These are phyloP conservation scores for Chelon auratus DNA, from an alignment of 2,797 vertebrate genomes.

Conservation along the genomic window DNA sequence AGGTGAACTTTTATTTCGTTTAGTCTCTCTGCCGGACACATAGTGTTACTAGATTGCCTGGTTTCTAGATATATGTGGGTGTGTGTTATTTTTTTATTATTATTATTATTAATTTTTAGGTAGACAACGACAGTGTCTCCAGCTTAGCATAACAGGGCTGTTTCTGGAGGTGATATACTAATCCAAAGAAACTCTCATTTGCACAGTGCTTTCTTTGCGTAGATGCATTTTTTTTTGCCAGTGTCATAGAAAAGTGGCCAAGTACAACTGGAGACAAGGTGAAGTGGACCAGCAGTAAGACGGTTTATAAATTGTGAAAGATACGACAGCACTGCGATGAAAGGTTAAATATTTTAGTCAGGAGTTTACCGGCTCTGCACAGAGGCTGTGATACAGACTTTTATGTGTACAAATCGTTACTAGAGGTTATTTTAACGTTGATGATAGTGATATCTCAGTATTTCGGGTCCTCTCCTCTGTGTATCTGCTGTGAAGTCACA, in stretches of 20 bases:
- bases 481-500: slow-evolving; percentile 28
- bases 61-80: slow-evolving; percentile 44
- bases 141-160: slow-evolving; percentile 50
- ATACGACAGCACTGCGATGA: slow-evolving; percentile 38
- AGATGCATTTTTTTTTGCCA: slow-evolving; percentile 31
- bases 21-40: slow-evolving; percentile 37
- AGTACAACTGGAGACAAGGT: slow-evolving; percentile 30
- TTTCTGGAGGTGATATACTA: slow-evolving; percentile 68
- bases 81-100: neutral
- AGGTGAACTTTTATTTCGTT: slow-evolving; percentile 35
- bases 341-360: slow-evolving; percentile 13
- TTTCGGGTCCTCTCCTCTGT: slow-evolving; percentile 31
- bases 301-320: neutral
- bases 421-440: slow-evolving; percentile 27
- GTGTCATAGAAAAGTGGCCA: slow-evolving; percentile 7
- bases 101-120: neutral
- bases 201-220: slow-evolving; percentile 61
- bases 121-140: slow-evolving; percentile 13
- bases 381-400: slow-evolving; percentile 22
- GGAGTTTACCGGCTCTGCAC: slow-evolving; percentile 11
- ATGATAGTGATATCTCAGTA: slow-evolving; percentile 22
- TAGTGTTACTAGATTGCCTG: slow-evolving; percentile 39
- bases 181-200: slow-evolving; percentile 80
- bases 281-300: slow-evolving; percentile 21
- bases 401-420: slow-evolving; percentile 30